Percentiles rank a stretch among this genome's conserved stretches.
These are phyloP conservation scores for Trilocha varians DNA, from an alignment of 2,888 invertebrate species.

Conservation along the genomic window DNA sequence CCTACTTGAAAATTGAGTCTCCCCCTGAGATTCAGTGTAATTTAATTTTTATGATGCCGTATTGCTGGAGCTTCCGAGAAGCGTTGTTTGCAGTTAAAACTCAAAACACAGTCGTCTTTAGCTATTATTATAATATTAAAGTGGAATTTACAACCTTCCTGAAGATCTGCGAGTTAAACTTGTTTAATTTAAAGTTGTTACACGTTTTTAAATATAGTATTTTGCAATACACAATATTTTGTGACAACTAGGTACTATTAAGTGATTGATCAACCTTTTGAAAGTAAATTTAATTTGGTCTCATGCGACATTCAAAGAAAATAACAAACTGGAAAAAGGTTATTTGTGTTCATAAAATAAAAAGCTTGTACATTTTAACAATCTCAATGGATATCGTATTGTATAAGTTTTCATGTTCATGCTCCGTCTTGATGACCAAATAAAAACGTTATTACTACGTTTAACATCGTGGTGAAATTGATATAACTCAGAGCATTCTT, in stretches of 20 bases:
- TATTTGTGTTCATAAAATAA: background rate
- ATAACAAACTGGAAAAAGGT: background rate
- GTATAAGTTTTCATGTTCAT: constrained; percentile 25
- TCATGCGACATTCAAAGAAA: background rate
- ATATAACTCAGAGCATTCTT: constrained; percentile 38
- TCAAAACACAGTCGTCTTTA: constrained; percentile 29
- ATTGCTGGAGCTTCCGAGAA: constrained; percentile 45
- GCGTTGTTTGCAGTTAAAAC: constrained; percentile 46
- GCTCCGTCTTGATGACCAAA: constrained; percentile 34
- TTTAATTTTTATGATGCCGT: constrained; percentile 63
- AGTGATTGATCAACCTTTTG: too few relatives aligned
- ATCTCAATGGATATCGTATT: constrained; percentile 20
- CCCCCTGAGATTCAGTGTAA: constrained; percentile 50
- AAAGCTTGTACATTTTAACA: constrained; percentile 6
- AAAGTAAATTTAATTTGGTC: too few relatives aligned
- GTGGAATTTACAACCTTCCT: constrained; percentile 1
- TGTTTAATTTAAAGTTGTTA: background rate
- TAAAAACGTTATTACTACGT: constrained; percentile 49
- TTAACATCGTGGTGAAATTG: constrained; percentile 43
- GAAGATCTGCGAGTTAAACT: background rate
- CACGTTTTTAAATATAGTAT: background rate
- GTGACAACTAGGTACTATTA: too few relatives aligned
- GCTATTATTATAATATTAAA: constrained; percentile 12
- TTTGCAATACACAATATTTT: too few relatives aligned
- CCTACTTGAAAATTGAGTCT: constrained; percentile 56